A percentile compares a stretch with the other conserved stretches of the same genome.
Evolutionary conservation across 2,113 vertebrate species (phyloP).

Genomic region (Microtus ochrogaster): DNA sequence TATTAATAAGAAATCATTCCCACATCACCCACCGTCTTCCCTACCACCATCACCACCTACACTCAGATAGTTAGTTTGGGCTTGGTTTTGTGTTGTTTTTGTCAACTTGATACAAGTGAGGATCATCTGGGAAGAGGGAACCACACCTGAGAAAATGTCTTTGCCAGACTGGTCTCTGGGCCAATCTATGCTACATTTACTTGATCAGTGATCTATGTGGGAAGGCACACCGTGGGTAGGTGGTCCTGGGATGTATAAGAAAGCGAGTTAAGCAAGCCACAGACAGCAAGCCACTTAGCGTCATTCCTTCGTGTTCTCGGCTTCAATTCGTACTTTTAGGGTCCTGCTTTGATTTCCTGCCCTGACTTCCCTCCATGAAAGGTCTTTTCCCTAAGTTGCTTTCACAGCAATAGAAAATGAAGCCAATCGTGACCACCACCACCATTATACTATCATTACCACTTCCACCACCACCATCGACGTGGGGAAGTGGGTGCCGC

Average conservation of each 20-base stretch:
- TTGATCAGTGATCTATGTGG: not conserved
- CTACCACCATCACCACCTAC: not conserved
- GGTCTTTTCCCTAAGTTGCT: not conserved
- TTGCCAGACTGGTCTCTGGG: not conserved
- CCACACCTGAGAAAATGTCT: no score
- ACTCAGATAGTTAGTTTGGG: not conserved
- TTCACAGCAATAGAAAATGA: not conserved
- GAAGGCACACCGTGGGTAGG: not conserved
- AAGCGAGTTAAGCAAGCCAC: not conserved
- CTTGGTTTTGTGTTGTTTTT: not conserved
- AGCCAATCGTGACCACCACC: not conserved
- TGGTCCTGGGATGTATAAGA: not conserved
- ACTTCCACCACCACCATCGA: not conserved
- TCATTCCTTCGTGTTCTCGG: no score
- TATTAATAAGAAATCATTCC: no score
- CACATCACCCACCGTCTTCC: not conserved
- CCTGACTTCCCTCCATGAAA: not conserved
- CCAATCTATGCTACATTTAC: not conserved
- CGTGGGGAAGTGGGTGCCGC: fast-evolving
- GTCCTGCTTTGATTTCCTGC: no score
- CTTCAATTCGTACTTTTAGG: not conserved
- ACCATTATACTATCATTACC: not conserved
- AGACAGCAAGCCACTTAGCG: not conserved
- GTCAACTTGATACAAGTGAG: not conserved
- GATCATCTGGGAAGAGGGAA: not conserved